Base-by-base conservation (phyloP, 23 tunicate genomes). In the Pegea sp. region DNA sequence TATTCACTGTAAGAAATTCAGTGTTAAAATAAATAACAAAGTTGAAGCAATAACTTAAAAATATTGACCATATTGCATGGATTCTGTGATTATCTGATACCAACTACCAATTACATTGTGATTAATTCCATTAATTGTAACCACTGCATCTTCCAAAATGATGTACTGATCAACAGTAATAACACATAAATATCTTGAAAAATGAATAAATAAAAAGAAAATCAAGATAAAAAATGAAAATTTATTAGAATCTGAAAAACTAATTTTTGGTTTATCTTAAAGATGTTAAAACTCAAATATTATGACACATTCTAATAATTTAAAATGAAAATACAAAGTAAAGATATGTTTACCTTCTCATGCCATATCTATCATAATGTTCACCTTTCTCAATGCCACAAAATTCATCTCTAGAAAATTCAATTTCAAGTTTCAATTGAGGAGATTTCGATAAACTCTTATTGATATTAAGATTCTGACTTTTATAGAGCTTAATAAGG, bases 331-430 rank as follows among this genome's bases (percentile, higher is more conserved):
- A 19, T 19, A 16, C 18, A 16, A 50, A 6, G 18, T 11, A 7
- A 19, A 50, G 20, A 6, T 50, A 11, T 22, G 30, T 42, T 4
- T 60, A 76, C 88, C 75, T 67, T 74, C 75, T 63, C 57, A 44
- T 77, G 34, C 95, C 95, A 54, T 74, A 30, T 19, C 54, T 24
- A 31, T 66, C 73, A 33, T 33, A 56, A 30, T 74, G 95, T 52
- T 84, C 81, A 4, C 95, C 95, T 52, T 58, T 84, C 31, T 84
- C 95, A 27, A 84, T 31, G 18, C 95, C 95, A 68, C 95, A 73
- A 53, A 84, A 84, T 50, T 73, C 70, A 38, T 84, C 69, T 18
- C 53, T 70, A 1, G 76, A 52, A 58, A 84, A 84, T 52, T 72
- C 42, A 29, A 84, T 23, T 30, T 62, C 68, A 30, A 49, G 59